Evolutionary conservation across 1,140 invertebrate genomes (phyloP).

Genomic region (Neodiprion pinetum): DNA sequence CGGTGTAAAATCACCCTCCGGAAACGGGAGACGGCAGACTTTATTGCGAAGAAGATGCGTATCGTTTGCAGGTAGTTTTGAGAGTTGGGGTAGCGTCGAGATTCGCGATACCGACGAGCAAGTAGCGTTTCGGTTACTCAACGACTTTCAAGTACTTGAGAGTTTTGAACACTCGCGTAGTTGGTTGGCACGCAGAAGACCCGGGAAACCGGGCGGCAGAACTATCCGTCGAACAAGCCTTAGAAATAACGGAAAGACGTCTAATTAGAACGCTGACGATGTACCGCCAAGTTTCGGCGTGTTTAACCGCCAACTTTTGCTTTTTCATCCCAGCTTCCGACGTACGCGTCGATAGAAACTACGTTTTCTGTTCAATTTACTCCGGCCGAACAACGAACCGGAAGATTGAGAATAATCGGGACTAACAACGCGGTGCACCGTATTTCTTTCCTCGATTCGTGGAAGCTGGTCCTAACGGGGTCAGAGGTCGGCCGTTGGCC

Average conservation of each 20-base stretch:
- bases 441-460: background rate
- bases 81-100: background rate
- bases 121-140: background rate
- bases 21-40: too few species aligned
- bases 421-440: background rate
- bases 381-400: slow-evolving; percentile 1
- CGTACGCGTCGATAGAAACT: too few species aligned
- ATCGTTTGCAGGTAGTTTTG: too few species aligned
- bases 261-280: background rate
- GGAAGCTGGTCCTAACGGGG: too few species aligned
- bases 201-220: too few species aligned
- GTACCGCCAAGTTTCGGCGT: background rate
- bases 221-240: background rate
- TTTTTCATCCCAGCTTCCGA: background rate
- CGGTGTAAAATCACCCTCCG: too few species aligned
- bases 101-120: background rate
- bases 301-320: background rate
- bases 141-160: background rate
- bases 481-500: too few species aligned
- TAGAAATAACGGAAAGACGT: background rate
- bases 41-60: too few species aligned
- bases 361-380: background rate
- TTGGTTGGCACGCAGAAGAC: background rate
- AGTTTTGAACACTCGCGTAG: background rate
- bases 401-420: slow-evolving; percentile 5